Evolutionary conservation across 2,888 invertebrate genomes (phyloP), one percentile per base, ranked within the genome.

Genomic region (Nomada flava): DNA sequence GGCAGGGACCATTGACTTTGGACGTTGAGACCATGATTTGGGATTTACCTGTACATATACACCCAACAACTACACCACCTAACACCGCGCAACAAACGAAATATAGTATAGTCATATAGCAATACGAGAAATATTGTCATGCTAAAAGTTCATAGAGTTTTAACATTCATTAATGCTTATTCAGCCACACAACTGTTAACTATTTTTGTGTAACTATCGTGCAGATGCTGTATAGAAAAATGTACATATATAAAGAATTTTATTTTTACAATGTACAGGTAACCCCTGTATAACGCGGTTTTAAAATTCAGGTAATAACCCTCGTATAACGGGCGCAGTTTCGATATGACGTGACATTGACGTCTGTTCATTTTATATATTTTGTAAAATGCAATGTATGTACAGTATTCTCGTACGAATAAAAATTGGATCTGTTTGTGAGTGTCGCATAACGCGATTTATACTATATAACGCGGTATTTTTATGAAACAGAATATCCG

Each of bases 1-100:
- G 98, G 97, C 96, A 96, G 90, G 98, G 98, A 0, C 98, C 99
- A 0, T 94, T 96, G 2, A 96, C 96, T 85, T 95, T 99, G 47
- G 96, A 98, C 15, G 98, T 99, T 78, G 99, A 99, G 94, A 99
- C 99, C 0, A 99, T 99, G 98, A 97, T 98, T 18, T 99, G 99
- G 99, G 98, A 99, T 94, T 95, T 99, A 73, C 99, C 99, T 0
- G 97, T 99, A 72, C 98, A 97, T 91, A 96, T 99, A 79, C 98
- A 98, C 94, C 98, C 99, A 0, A 98, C 99, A 9, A 96, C 98
- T 26, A 90, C 92, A 7, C 93, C 93, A 3, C 92, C 93, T 7
- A 93, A 93, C 82, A 92, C 92, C 9, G 90, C 91, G 26, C 93
- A 92, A 70, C 92, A 92, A 82, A 92, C 91, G 11, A 93, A 92